These are phyloP conservation scores for Caretta caretta DNA, from an alignment of 2,113 vertebrate genomes.

Conservation along the genomic window DNA sequence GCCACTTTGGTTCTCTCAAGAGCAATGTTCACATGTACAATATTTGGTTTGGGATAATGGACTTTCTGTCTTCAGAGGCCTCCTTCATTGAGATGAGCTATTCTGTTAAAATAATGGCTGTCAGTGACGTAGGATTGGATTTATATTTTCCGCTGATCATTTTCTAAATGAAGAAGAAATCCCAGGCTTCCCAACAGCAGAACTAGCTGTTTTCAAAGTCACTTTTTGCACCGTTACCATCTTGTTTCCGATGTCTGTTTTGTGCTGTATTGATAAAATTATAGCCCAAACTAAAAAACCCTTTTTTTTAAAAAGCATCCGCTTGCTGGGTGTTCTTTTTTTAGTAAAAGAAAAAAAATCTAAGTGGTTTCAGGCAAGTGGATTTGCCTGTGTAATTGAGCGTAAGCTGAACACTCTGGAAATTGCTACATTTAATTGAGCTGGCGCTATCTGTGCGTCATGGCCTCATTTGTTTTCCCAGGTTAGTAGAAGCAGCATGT, in stretches of 20 bases:
- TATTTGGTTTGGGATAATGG: not conserved
- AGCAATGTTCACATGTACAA: not conserved
- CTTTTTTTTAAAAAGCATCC: fast-evolving
- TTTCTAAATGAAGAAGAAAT: not conserved
- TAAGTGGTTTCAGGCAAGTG: not conserved
- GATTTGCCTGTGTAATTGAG: not conserved
- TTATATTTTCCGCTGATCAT: not conserved
- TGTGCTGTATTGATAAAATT: not conserved
- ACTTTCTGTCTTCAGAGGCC: not conserved
- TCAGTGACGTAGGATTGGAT: not conserved
- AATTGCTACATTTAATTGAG: constrained; percentile 19
- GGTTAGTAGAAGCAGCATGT: not conserved
- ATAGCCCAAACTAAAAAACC: not conserved
- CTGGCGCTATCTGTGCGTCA: not conserved
- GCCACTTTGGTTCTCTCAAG: not conserved
- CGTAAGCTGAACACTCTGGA: constrained; percentile 32
- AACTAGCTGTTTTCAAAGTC: not conserved
- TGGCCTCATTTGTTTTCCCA: not conserved
- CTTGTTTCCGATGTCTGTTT: not conserved
- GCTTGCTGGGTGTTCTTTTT: not conserved
- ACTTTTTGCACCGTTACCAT: not conserved
- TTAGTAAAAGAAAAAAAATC: not conserved
- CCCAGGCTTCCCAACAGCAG: not conserved
- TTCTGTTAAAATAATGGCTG: not conserved
- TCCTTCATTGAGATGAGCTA: not conserved